phyloP scores from a whole-genome alignment of 2,797 vertebrate genomes.

The Morelia viridis region DNA sequence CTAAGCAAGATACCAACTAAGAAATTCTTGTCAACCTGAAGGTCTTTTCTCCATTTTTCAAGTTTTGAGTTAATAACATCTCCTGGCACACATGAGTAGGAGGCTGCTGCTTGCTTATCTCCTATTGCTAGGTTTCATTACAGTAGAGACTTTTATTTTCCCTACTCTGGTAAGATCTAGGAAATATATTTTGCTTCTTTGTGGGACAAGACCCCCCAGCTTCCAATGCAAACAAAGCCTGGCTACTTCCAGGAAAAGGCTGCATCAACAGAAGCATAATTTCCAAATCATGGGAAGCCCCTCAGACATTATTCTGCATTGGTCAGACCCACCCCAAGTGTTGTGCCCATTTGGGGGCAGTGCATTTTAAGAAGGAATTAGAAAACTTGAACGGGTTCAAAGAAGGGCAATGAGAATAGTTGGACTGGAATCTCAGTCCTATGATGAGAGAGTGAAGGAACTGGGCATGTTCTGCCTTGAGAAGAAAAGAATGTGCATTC shows the following conservation, averaged over 20 bases:
- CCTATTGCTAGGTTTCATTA: neutral
- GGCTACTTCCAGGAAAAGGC: neutral
- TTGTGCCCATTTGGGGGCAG: neutral
- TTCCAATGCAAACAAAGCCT: neutral
- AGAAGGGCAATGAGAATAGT: neutral
- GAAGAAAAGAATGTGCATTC: neutral
- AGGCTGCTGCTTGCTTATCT: neutral
- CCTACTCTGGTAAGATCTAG: neutral
- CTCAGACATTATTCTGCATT: neutral
- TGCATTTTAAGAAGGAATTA: neutral
- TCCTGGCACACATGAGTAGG: neutral
- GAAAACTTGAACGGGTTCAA: neutral
- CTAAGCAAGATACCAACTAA: neutral
- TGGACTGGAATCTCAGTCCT: neutral
- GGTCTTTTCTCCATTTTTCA: neutral
- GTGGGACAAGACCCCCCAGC: neutral
- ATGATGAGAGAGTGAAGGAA: neutral
- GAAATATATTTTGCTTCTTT: neutral
- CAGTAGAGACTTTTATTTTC: neutral
- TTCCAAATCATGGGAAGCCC: neutral
- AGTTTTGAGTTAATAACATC: neutral
- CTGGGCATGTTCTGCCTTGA: neutral
- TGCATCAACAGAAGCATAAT: neutral
- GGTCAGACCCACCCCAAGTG: neutral
- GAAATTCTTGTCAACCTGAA: neutral